Percentiles rank a stretch among this genome's conserved stretches.
phyloP scores from a whole-genome alignment of 2,113 vertebrate species.

The Crotalus tigris region DNA sequence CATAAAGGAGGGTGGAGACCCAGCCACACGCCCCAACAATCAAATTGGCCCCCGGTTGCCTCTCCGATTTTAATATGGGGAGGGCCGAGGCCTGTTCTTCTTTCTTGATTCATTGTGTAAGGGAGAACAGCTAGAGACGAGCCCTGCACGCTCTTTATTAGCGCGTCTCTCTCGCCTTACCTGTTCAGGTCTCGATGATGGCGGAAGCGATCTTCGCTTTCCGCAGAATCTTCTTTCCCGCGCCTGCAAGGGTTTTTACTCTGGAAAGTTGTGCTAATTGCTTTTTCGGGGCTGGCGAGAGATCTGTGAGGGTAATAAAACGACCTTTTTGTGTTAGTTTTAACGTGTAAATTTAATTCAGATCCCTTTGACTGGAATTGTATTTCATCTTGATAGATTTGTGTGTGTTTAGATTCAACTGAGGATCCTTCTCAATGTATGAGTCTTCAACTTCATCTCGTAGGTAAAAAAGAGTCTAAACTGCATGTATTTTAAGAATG shows the following conservation, averaged over 20 bases:
- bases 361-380: neutral
- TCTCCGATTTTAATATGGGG: neutral
- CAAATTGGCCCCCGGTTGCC: neutral
- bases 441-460: neutral
- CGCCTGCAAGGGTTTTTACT: neutral
- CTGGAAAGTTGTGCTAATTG: neutral
- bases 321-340: neutral
- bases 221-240: neutral
- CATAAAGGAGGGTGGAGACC: neutral
- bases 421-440: neutral
- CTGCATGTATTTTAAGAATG: neutral
- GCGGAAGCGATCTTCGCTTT: neutral
- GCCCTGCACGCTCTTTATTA: neutral
- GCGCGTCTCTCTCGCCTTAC: neutral
- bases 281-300: neutral
- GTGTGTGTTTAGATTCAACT: neutral
- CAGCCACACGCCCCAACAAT: neutral
- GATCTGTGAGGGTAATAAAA: too few species aligned
- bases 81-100: neutral
- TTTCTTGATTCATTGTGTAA: neutral
- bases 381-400: neutral
- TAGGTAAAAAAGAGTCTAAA: neutral
- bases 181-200: neutral
- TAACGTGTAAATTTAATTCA: neutral
- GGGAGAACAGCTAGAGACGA: neutral